phyloP scores from a whole-genome alignment of 2,888 invertebrate species.

The Philereme transversata region DNA sequence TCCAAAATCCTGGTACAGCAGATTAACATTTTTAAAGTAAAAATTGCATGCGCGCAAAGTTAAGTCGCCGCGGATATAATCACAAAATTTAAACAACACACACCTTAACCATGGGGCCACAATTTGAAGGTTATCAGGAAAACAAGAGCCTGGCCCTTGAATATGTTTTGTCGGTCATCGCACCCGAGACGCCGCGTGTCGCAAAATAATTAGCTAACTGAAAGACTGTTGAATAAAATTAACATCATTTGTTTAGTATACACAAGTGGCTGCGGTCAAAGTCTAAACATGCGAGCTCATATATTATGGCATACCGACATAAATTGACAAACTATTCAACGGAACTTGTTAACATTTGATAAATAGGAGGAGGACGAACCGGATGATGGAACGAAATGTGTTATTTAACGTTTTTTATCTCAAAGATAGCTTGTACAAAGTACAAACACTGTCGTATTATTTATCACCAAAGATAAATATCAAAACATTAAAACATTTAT shows the following conservation, averaged over 20 bases:
- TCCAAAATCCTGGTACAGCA: background rate
- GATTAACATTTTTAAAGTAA: constrained; percentile 1
- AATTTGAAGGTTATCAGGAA: constrained; percentile 59
- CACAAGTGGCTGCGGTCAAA: constrained; percentile 13
- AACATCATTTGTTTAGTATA: constrained; percentile 25
- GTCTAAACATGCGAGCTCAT: constrained; percentile 12
- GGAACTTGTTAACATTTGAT: constrained; percentile 1
- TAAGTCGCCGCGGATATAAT: constrained; percentile 15
- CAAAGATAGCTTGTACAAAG: background rate
- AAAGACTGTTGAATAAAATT: constrained; percentile 37
- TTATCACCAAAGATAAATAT: too few species aligned
- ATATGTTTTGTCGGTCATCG: constrained; percentile 57
- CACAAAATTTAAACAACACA: constrained; percentile 33
- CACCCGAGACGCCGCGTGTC: constrained; percentile 46
- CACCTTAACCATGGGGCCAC: constrained; percentile 49
- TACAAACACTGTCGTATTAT: too few species aligned
- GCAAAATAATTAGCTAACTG: constrained; percentile 51
- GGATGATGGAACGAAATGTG: background rate
- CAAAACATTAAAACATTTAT: background rate
- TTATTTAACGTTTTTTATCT: background rate
- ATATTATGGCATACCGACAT: background rate
- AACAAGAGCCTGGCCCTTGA: constrained; percentile 57
- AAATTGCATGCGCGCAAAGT: constrained; percentile 22
- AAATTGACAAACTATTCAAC: constrained; percentile 6
- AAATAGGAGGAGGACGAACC: background rate